Conservation (phyloP, 2,888 invertebrate genomes). For the Octonoba sinensis region DNA sequence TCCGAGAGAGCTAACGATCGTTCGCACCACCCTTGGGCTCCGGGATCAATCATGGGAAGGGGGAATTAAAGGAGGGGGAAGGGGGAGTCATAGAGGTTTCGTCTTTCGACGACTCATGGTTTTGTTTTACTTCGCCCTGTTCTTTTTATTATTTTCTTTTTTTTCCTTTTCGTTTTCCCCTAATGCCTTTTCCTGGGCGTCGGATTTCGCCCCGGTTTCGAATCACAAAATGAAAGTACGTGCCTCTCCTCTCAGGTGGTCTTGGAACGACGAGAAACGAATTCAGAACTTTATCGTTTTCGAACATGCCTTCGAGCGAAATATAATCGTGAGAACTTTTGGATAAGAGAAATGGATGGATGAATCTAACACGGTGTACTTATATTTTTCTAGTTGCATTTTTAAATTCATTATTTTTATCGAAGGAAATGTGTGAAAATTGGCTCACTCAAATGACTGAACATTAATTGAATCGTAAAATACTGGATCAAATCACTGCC, state of each 20-base stretch:
- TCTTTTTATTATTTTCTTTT: conserved; percentile 3
- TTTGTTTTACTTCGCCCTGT: neutral
- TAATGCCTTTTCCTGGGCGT: conserved; percentile 10
- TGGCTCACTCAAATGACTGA: too few relatives aligned
- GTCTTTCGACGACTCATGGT: conserved; percentile 20
- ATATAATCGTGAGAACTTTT: too few relatives aligned
- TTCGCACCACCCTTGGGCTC: conserved; percentile 21
- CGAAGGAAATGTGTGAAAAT: too few relatives aligned
- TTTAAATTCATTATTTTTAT: too few relatives aligned
- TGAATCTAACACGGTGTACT: too few relatives aligned
- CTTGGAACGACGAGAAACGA: neutral
- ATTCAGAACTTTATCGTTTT: conserved; percentile 1
- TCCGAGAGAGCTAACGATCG: conserved; percentile 35
- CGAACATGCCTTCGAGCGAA: too few relatives aligned
- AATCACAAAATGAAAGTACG: neutral
- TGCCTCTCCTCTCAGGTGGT: neutral
- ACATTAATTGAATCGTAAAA: too few relatives aligned
- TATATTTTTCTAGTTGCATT: too few relatives aligned
- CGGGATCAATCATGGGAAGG: conserved; percentile 48
- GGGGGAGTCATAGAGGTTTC: conserved; percentile 15
- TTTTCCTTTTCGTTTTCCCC: conserved; percentile 9
- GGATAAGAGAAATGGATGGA: too few relatives aligned
- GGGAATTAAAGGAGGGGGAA: conserved; percentile 5
- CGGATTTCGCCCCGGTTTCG: neutral
- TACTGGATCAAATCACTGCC: too few relatives aligned